Conservation (phyloP, 1,140 invertebrate species). For the Aleiodes sp. region DNA sequence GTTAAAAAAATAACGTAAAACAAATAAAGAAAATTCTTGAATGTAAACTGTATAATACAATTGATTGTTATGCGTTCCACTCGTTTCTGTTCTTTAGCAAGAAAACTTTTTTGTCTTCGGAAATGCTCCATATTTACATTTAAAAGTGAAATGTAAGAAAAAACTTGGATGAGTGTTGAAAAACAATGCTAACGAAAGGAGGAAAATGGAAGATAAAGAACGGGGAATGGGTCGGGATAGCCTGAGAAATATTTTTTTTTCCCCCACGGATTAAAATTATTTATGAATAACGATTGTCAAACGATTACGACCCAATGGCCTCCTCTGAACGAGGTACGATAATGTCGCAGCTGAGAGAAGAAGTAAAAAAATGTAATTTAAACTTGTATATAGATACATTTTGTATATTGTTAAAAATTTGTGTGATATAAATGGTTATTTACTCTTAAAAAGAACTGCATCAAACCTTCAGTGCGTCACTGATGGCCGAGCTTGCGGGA, state of each 20-base stretch:
- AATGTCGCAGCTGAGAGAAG: constrained; percentile 19
- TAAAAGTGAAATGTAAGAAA: constrained; percentile 25
- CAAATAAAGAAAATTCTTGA: constrained; percentile 51
- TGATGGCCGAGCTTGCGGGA: background rate
- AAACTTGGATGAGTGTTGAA: constrained; percentile 1
- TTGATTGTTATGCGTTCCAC: constrained; percentile 58
- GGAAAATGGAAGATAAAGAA: constrained; percentile 1
- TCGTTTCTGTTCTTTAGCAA: constrained; percentile 56
- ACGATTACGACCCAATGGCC: background rate
- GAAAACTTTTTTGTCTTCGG: constrained; percentile 47
- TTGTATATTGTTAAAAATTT: constrained; percentile 69
- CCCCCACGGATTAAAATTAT: background rate
- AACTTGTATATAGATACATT: constrained; percentile 67
- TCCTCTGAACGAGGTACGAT: constrained; percentile 23
- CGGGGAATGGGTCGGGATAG: background rate
- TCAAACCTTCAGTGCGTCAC: background rate
- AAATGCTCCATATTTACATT: constrained; percentile 34
- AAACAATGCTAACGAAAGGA: background rate
- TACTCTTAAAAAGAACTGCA: constrained; percentile 48
- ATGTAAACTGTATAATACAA: constrained; percentile 54
- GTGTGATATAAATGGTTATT: constrained; percentile 68
- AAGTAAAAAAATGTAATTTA: constrained; percentile 62
- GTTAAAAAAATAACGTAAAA: constrained; percentile 22
- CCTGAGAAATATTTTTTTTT: constrained; percentile 10
- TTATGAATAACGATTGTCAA: constrained; percentile 2